These are phyloP conservation scores for Lathamus discolor DNA, from an alignment of 2,113 vertebrate genomes.

Conservation along the genomic window DNA sequence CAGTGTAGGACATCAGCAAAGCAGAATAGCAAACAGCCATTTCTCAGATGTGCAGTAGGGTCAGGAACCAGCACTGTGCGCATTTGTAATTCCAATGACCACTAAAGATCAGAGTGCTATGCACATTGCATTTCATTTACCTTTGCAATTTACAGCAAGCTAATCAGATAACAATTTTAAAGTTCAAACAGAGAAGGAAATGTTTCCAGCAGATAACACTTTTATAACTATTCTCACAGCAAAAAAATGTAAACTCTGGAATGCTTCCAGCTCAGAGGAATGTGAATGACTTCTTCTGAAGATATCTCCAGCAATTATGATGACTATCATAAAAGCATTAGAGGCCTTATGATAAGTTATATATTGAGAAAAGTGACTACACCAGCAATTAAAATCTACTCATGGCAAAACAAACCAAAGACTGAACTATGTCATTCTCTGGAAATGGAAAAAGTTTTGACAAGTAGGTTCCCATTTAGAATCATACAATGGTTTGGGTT, in stretches of 20 bases:
- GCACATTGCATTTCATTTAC: not conserved
- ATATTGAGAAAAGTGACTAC: conserved; percentile 14
- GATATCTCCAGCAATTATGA: conserved; percentile 23
- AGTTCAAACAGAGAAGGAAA: conserved; percentile 46
- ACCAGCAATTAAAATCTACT: conserved; percentile 33
- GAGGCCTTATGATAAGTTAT: conserved; percentile 9
- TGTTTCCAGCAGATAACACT: conserved; percentile 19
- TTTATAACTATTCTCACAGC: conserved; percentile 18
- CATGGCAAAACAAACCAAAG: not conserved
- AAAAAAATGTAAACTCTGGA: conserved; percentile 34
- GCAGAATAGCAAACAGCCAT: not conserved
- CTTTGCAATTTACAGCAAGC: conserved; percentile 11
- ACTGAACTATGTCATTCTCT: not conserved
- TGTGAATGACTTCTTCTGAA: conserved; percentile 5
- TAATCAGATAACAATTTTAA: conserved; percentile 36
- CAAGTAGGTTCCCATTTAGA: not conserved
- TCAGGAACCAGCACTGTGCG: not conserved
- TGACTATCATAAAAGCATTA: conserved; percentile 45
- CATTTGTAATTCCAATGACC: not conserved
- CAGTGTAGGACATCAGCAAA: not conserved
- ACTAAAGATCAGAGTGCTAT: not conserved
- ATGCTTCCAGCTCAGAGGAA: conserved; percentile 30
- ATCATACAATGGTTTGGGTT: not conserved
- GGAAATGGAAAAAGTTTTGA: not conserved
- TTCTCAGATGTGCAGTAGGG: not conserved